A percentile compares a stretch with the other conserved stretches of the same genome.
phyloP scores from a whole-genome alignment of 2,797 vertebrate genomes.

The Chelidonichthys spinosus region DNA sequence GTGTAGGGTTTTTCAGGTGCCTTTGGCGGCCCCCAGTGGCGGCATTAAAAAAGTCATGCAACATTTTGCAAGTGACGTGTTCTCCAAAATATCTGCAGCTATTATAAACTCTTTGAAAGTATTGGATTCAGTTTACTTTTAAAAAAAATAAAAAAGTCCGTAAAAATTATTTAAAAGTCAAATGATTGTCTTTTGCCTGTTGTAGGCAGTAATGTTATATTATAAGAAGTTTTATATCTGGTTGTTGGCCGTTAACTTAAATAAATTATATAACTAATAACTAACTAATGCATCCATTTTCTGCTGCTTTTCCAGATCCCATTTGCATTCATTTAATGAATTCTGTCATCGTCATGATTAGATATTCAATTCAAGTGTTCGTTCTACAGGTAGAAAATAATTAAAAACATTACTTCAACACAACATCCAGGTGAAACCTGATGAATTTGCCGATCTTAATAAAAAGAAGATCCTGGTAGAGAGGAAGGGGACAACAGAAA shows the following conservation, averaged over 20 bases:
- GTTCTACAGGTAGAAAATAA: no score
- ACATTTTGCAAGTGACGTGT: neutral
- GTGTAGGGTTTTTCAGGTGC: neutral
- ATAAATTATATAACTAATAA: neutral
- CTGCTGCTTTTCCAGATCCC: no score
- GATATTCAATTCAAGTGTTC: no score
- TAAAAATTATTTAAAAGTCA: neutral
- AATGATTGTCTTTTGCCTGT: neutral
- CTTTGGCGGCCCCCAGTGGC: neutral
- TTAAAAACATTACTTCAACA: no score
- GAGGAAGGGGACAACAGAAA: no score
- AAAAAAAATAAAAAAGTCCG: neutral
- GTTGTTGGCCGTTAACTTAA: neutral
- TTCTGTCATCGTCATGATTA: neutral
- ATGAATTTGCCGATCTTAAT: no score
- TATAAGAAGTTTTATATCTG: neutral
- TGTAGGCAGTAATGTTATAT: neutral
- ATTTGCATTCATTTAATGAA: neutral
- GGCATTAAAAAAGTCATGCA: neutral
- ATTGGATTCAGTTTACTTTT: neutral
- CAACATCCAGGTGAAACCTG: no score
- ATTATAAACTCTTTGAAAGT: neutral
- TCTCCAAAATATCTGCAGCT: neutral
- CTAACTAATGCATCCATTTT: neutral
- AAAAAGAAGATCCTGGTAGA: no score